phyloP scores from a whole-genome alignment of 1,140 invertebrate species.

The Heliconius hewitsoni region DNA sequence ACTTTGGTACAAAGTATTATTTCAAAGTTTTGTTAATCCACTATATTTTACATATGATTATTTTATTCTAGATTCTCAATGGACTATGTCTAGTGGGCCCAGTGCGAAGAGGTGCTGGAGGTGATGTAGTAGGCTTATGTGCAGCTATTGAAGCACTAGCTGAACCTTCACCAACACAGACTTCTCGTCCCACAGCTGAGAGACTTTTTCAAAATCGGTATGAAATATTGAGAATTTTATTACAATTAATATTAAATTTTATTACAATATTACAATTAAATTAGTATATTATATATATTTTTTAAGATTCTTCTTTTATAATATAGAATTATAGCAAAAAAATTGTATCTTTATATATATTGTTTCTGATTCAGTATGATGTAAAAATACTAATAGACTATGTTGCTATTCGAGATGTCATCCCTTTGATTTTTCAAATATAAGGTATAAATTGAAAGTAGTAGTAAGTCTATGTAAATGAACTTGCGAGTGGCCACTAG shows the following conservation, averaged over 20 bases:
- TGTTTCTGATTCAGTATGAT: too few relatives aligned
- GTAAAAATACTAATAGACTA: too few relatives aligned
- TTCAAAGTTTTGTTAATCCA: not conserved
- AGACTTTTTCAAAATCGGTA: conserved; percentile 83
- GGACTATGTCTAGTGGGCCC: conserved; percentile 66
- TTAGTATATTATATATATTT: too few relatives aligned
- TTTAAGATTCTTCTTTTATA: too few relatives aligned
- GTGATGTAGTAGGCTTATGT: conserved; percentile 91
- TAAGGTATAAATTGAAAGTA: too few relatives aligned
- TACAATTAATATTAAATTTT: too few relatives aligned
- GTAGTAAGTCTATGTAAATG: too few relatives aligned
- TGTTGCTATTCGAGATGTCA: too few relatives aligned
- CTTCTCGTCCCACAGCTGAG: conserved; percentile 77
- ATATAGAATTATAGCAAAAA: too few relatives aligned
- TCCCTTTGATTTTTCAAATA: too few relatives aligned
- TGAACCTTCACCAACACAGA: conserved; percentile 87
- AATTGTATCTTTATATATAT: too few relatives aligned
- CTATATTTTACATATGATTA: not conserved
- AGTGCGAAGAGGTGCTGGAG: conserved; percentile 69
- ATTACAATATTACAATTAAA: not conserved
- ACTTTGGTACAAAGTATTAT: conserved; percentile 4
- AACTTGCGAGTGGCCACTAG: too few relatives aligned
- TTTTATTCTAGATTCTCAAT: conserved; percentile 57
- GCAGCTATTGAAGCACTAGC: conserved; percentile 93
- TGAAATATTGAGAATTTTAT: not conserved